Percentiles rank a stretch among this genome's conserved stretches.
These are phyloP conservation scores for Myotis findleyi DNA, from an alignment of 2,797 vertebrate genomes.

Conservation along the genomic window DNA sequence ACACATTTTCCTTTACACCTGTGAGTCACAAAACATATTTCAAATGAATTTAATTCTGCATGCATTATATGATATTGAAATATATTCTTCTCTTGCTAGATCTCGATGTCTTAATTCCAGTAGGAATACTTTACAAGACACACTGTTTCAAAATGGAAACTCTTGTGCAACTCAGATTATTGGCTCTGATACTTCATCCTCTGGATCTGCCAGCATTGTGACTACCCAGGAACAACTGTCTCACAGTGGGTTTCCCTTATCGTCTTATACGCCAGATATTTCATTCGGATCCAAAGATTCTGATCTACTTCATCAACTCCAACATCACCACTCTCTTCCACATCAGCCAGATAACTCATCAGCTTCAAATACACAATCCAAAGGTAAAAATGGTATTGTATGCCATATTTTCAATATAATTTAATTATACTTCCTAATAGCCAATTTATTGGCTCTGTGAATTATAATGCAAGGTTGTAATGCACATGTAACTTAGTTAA, in stretches of 20 bases:
- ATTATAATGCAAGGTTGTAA: conserved; percentile 37
- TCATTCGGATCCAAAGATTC: conserved; percentile 77
- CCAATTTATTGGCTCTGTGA: neutral
- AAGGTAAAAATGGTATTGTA: conserved; percentile 82
- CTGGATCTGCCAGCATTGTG: conserved; percentile 65
- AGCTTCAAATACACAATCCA: conserved; percentile 72
- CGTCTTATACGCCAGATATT: conserved; percentile 42
- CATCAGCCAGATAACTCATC: conserved; percentile 74
- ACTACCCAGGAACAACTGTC: conserved; percentile 70
- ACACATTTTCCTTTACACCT: conserved; percentile 91
- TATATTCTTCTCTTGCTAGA: conserved; percentile 64
- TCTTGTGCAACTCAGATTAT: conserved; percentile 74
- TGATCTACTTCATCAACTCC: conserved; percentile 69
- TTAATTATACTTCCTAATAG: neutral
- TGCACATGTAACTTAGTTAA: neutral
- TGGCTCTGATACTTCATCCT: conserved; percentile 76
- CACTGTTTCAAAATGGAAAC: conserved; percentile 80
- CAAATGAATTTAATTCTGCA: conserved; percentile 38
- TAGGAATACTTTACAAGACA: conserved; percentile 80
- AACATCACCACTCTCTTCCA: conserved; percentile 65
- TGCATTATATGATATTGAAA: conserved; percentile 60
- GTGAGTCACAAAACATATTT: conserved; percentile 88
- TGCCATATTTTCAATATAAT: neutral
- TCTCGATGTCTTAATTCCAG: conserved; percentile 85
- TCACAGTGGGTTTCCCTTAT: conserved; percentile 62